These are phyloP conservation scores for Zoanthus sociatus DNA, from an alignment of 92 coral and sea anemone species.

Conservation along the genomic window DNA sequence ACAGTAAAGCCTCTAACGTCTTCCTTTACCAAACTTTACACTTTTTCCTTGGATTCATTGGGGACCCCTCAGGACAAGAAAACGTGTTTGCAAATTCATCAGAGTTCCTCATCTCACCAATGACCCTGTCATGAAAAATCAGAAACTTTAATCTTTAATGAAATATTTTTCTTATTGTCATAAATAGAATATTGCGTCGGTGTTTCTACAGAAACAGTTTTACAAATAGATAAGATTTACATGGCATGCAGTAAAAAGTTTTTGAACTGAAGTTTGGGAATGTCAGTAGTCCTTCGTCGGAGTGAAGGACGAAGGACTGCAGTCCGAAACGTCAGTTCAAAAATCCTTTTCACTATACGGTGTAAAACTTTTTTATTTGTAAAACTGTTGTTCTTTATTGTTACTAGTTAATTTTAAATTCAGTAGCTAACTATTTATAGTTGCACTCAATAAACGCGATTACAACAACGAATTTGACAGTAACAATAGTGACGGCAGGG, in stretches of 20 bases:
- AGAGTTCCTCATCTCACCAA: slow-evolving; percentile 47
- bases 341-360: too few species aligned
- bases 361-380: too few species aligned
- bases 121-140: slow-evolving; percentile 12
- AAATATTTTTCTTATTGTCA: not conserved
- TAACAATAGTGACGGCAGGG: not conserved
- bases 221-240: too few species aligned
- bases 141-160: not conserved
- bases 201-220: too few species aligned
- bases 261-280: too few species aligned
- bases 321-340: too few species aligned
- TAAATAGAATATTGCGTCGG: not conserved
- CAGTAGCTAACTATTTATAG: not conserved
- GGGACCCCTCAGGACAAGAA: slow-evolving; percentile 35
- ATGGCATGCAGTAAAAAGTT: too few species aligned
- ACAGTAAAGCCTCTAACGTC: not conserved
- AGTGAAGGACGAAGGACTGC: too few species aligned
- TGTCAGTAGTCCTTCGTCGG: too few species aligned
- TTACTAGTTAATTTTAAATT: too few species aligned
- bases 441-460: not conserved
- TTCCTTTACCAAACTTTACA: slow-evolving; percentile 43
- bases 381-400: too few species aligned
- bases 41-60: slow-evolving; percentile 37
- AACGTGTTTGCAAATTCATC: slow-evolving; percentile 29
- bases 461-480: not conserved